These are phyloP conservation scores for Axea sp. DNA, from an alignment of 2,888 invertebrate species.

Conservation along the genomic window DNA sequence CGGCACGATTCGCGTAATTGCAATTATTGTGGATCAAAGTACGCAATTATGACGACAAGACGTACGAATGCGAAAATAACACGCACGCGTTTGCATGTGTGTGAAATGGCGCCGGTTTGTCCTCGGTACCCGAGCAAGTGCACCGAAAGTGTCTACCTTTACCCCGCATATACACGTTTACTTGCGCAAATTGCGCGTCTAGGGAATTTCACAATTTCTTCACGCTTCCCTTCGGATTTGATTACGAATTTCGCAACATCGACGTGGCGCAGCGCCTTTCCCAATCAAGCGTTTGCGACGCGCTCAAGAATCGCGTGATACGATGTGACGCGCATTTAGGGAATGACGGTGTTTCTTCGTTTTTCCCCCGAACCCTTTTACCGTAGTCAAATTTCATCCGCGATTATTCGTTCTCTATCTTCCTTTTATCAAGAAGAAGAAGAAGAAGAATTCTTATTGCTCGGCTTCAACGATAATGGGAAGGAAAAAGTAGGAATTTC, in stretches of 20 bases:
- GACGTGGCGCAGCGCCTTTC: slow-evolving; percentile 29
- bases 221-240: slow-evolving; percentile 50
- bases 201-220: slow-evolving; percentile 59
- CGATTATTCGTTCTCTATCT: background rate
- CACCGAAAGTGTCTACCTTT: slow-evolving; percentile 29
- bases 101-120: slow-evolving; percentile 20
- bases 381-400: slow-evolving; percentile 3
- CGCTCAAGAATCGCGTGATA: slow-evolving; percentile 13
- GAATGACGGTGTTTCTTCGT: slow-evolving; percentile 4
- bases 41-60: no score
- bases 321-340: slow-evolving; percentile 15
- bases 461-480: background rate
- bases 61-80: background rate
- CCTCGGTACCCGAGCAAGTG: slow-evolving; percentile 33
- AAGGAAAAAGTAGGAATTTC: slow-evolving; percentile 1
- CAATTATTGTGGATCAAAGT: no score
- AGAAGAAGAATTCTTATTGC: background rate
- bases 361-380: slow-evolving; percentile 1
- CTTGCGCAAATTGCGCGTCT: slow-evolving; percentile 59
- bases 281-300: slow-evolving; percentile 23
- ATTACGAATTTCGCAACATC: slow-evolving; percentile 49
- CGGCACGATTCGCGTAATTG: no score
- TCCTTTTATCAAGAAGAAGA: background rate
- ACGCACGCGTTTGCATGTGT: slow-evolving; percentile 1
- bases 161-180: slow-evolving; percentile 50